These are phyloP conservation scores for Parauchenoglanis punctatus DNA, from an alignment of 2,797 vertebrate genomes.

Conservation along the genomic window DNA sequence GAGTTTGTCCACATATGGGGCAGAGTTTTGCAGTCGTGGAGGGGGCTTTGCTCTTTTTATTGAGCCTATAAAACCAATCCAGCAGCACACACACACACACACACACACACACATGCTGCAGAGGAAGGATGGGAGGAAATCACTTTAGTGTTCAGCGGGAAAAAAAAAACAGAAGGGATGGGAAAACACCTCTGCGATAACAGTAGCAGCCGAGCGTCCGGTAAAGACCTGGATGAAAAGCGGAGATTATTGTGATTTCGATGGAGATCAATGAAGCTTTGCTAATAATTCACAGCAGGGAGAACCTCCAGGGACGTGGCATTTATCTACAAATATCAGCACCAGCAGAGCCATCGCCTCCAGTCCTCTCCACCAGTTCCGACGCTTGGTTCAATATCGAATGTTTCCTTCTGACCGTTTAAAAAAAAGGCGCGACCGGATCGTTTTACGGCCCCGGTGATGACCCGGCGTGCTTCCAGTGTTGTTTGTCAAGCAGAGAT, in stretches of 20 bases:
- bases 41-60: constrained; percentile 71
- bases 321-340: constrained; percentile 67
- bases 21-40: constrained; percentile 78
- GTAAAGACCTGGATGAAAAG: constrained; percentile 76
- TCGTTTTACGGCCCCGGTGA: constrained; percentile 39
- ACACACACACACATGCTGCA: constrained; percentile 58
- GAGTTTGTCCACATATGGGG: constrained; percentile 72
- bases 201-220: constrained; percentile 75
- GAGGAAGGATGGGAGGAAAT: constrained; percentile 76
- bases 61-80: constrained; percentile 78
- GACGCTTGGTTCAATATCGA: constrained; percentile 54
- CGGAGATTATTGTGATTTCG: constrained; percentile 78
- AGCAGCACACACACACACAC: constrained; percentile 54
- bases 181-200: constrained; percentile 67
- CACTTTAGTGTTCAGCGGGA: constrained; percentile 70
- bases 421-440: constrained; percentile 4
- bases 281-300: constrained; percentile 60
- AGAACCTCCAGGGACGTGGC: constrained; percentile 60
- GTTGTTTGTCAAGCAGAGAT: constrained; percentile 16
- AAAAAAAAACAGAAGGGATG: constrained; percentile 57
- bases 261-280: constrained; percentile 79
- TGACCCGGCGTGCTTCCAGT: constrained; percentile 37
- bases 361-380: constrained; percentile 48
- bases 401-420: constrained; percentile 47
- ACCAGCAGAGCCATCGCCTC: constrained; percentile 52